phyloP scores from a whole-genome alignment of 2,113 vertebrate genomes.

The Riparia riparia region DNA sequence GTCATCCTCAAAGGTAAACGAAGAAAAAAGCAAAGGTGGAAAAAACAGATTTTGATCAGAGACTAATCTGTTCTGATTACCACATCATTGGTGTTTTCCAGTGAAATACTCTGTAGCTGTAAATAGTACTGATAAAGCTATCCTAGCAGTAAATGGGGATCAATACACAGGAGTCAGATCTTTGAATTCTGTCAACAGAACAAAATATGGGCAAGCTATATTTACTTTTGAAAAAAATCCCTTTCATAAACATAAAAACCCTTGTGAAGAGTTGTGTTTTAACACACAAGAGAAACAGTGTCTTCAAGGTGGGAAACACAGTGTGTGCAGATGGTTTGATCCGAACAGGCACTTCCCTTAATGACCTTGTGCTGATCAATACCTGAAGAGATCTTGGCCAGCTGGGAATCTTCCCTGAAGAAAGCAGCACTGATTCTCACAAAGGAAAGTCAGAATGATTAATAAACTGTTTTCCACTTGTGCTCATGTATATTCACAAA shows the following conservation, averaged over 20 bases:
- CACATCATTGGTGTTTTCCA: neutral
- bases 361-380: neutral
- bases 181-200: neutral
- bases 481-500: constrained; percentile 57
- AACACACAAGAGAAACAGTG: neutral
- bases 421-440: neutral
- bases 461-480: constrained; percentile 56
- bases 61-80: neutral
- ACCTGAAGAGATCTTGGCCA: neutral
- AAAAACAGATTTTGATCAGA: neutral
- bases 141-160: neutral
- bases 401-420: neutral
- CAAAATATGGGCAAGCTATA: neutral
- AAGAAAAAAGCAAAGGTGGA: neutral
- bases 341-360: neutral
- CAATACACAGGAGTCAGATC: neutral
- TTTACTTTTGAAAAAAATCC: neutral
- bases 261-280: neutral
- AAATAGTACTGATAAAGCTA: neutral
- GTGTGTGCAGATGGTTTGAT: neutral
- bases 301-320: neutral
- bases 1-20: neutral
- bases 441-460: constrained; percentile 24
- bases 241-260: neutral
- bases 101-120: neutral